Conservation (phyloP, 2,888 invertebrate species). For the Platerodrilus igneus region DNA sequence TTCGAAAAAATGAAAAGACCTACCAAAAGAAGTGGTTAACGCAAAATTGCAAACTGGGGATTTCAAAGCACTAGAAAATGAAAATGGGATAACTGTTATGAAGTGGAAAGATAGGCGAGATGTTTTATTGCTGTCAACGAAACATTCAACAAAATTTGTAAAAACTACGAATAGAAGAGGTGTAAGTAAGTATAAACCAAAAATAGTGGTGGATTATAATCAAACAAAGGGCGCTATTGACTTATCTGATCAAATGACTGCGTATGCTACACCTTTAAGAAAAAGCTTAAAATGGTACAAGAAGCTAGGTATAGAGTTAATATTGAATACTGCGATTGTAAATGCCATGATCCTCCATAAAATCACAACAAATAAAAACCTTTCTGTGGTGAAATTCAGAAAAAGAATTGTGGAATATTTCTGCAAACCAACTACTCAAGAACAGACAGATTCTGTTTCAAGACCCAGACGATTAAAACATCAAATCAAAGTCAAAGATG, state of each 20-base stretch:
- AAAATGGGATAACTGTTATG: constrained; percentile 31
- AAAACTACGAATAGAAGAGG: constrained; percentile 12
- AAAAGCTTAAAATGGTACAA: constrained; percentile 41
- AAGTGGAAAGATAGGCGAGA: constrained; percentile 35
- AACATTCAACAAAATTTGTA: constrained; percentile 31
- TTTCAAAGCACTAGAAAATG: constrained; percentile 32
- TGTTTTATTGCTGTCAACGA: constrained; percentile 36
- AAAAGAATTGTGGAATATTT: constrained; percentile 2
- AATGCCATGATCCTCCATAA: constrained; percentile 32
- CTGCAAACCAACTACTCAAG: neutral
- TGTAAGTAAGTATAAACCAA: constrained; percentile 3
- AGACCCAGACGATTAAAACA: neutral
- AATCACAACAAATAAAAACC: constrained; percentile 1
- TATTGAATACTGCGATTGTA: constrained; percentile 35
- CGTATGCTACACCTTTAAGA: constrained; percentile 31
- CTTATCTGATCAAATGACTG: constrained; percentile 11
- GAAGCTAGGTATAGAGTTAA: constrained; percentile 37
- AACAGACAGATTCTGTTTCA: neutral
- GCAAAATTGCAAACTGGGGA: constrained; percentile 34
- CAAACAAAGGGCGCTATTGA: too few relatives aligned
- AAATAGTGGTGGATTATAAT: constrained; percentile 5
- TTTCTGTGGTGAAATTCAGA: constrained; percentile 2
- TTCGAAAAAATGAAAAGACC: too few relatives aligned
- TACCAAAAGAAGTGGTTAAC: constrained; percentile 31
- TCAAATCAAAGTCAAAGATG: constrained; percentile 1